Conservation (phyloP, 2,888 invertebrate species). For the Tinea pellionella region DNA sequence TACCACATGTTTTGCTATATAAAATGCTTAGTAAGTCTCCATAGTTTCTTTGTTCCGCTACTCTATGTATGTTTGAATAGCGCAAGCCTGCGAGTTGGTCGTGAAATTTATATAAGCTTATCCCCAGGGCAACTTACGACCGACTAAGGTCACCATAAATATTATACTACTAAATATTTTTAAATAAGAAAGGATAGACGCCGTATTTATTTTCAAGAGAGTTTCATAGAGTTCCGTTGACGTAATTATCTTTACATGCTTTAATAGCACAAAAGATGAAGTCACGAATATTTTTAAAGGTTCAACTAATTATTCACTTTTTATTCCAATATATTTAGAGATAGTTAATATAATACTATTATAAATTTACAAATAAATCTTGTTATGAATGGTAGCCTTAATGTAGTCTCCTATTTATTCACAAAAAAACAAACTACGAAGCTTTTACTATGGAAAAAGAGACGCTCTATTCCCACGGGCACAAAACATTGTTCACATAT, state of each 20-base stretch:
- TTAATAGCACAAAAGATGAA: no score
- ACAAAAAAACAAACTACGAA: not conserved
- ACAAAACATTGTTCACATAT: not conserved
- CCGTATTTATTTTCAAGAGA: no score
- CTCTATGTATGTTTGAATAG: not conserved
- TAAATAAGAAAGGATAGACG: no score
- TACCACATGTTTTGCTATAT: no score
- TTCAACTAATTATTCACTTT: no score
- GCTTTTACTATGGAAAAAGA: not conserved
- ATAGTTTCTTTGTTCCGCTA: no score
- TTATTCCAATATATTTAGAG: no score
- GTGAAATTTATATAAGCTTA: slow-evolving; percentile 4
- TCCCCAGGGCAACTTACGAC: slow-evolving; percentile 6
- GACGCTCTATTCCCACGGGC: slow-evolving; percentile 1
- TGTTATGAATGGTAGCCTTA: not conserved
- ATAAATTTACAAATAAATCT: not conserved
- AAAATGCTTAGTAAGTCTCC: no score
- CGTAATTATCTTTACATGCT: no score
- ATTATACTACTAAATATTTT: not conserved
- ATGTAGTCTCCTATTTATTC: not conserved
- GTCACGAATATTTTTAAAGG: no score
- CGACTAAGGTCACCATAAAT: not conserved
- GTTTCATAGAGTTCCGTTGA: no score
- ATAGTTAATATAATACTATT: no score
- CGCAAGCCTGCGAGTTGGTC: not conserved